These are phyloP conservation scores for Aleadryas rufinucha DNA, from an alignment of 2,113 vertebrate species.

Conservation along the genomic window DNA sequence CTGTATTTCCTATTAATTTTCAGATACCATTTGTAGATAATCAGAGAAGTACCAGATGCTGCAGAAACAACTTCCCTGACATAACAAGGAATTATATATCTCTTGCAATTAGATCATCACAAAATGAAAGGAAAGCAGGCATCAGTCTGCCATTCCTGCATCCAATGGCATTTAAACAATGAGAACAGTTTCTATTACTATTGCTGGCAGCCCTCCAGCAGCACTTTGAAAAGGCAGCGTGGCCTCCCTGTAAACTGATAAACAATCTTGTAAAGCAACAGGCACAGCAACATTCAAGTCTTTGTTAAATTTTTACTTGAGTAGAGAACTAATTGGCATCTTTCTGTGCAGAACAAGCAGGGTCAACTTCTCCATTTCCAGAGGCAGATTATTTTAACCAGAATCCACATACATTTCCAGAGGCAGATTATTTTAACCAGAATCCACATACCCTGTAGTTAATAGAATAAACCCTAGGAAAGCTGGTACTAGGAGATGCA, in stretches of 20 bases:
- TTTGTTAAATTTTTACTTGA: conserved; percentile 42
- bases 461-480: background rate
- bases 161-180: conserved; percentile 22
- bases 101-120: conserved; percentile 55
- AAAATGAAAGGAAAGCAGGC: conserved; percentile 52
- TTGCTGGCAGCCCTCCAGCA: conserved; percentile 46
- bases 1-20: conserved; percentile 43
- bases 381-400: background rate
- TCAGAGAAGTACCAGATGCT: conserved; percentile 22
- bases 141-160: background rate
- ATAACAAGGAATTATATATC: conserved; percentile 46
- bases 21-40: background rate
- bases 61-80: conserved; percentile 33
- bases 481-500: background rate
- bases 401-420: background rate
- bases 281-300: background rate
- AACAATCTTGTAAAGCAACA: conserved; percentile 42
- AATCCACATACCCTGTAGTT: background rate
- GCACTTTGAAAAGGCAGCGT: background rate
- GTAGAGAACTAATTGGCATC: background rate
- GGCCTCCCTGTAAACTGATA: conserved; percentile 34
- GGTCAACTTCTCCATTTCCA: background rate
- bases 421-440: background rate
- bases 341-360: conserved; percentile 14
- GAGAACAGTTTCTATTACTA: background rate